A percentile compares a stretch with the other conserved stretches of the same genome.
These are phyloP conservation scores for Morpho deidamia DNA, from an alignment of 2,888 invertebrate genomes.

Conservation along the genomic window DNA sequence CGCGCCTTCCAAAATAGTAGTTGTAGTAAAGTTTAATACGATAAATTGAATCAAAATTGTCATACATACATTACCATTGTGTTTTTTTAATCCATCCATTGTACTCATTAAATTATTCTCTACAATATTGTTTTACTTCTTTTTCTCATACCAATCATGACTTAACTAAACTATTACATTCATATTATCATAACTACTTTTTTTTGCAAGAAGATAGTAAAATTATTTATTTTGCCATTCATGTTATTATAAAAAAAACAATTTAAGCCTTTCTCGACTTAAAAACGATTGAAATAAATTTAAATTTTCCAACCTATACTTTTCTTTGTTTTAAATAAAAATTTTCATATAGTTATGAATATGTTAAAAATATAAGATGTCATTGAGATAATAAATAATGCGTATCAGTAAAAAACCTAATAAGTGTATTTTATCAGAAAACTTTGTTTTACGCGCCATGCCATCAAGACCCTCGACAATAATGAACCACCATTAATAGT, in stretches of 20 bases:
- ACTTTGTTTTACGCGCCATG: constrained; percentile 13
- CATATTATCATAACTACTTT: not conserved
- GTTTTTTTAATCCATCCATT: constrained; percentile 11
- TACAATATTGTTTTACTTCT: constrained; percentile 23
- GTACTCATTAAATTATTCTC: constrained; percentile 26
- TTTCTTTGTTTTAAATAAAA: too few relatives aligned
- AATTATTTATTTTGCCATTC: too few relatives aligned
- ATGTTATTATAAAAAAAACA: too few relatives aligned
- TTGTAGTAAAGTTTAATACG: constrained; percentile 2
- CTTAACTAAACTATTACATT: too few relatives aligned
- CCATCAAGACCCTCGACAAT: not conserved
- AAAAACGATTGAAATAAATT: too few relatives aligned
- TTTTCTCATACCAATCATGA: constrained; percentile 2
- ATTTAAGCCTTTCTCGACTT: too few relatives aligned
- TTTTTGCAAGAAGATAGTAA: not conserved
- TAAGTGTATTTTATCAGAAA: too few relatives aligned
- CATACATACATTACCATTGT: constrained; percentile 10
- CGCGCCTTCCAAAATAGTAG: constrained; percentile 14
- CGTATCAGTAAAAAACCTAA: too few relatives aligned
- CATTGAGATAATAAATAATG: too few relatives aligned
- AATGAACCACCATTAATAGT: not conserved
- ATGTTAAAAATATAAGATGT: too few relatives aligned
- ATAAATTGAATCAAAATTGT: not conserved
- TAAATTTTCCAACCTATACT: too few relatives aligned
- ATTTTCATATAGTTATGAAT: too few relatives aligned